phyloP scores from a whole-genome alignment of 2,888 invertebrate species.

The Morpho deidamia region DNA sequence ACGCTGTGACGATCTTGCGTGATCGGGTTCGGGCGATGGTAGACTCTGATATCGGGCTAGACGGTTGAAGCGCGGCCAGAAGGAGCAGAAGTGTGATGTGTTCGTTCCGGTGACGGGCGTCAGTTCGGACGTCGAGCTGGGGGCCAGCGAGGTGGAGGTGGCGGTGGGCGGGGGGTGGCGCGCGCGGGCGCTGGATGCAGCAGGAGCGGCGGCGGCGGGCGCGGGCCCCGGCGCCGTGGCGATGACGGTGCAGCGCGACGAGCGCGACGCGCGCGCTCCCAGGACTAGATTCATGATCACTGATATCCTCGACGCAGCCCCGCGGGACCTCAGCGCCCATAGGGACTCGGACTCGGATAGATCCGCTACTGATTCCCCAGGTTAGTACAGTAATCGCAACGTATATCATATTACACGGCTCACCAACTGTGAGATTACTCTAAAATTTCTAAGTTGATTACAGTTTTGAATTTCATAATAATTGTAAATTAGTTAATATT shows the following conservation, averaged over 20 bases:
- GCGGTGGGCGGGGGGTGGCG: conserved; percentile 42
- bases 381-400: conserved; percentile 33
- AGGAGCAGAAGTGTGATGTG: conserved; percentile 36
- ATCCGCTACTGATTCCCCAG: conserved; percentile 78
- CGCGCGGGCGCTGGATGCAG: conserved; percentile 48
- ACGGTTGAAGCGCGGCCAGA: neutral
- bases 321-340: conserved; percentile 77
- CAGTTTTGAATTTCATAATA: no score
- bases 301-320: conserved; percentile 85
- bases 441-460: no score
- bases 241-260: conserved; percentile 81
- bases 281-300: conserved; percentile 94
- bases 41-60: neutral
- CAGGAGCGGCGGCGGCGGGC: conserved; percentile 48
- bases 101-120: conserved; percentile 32
- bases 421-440: no score
- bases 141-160: conserved; percentile 49
- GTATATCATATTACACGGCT: no score
- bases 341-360: conserved; percentile 77
- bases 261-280: conserved; percentile 85
- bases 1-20: neutral
- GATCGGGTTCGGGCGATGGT: neutral
- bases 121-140: conserved; percentile 37
- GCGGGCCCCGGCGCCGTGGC: conserved; percentile 71
- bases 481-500: no score